phyloP scores from a whole-genome alignment of 2,113 vertebrate species.

The Aldabrachelys gigantea region DNA sequence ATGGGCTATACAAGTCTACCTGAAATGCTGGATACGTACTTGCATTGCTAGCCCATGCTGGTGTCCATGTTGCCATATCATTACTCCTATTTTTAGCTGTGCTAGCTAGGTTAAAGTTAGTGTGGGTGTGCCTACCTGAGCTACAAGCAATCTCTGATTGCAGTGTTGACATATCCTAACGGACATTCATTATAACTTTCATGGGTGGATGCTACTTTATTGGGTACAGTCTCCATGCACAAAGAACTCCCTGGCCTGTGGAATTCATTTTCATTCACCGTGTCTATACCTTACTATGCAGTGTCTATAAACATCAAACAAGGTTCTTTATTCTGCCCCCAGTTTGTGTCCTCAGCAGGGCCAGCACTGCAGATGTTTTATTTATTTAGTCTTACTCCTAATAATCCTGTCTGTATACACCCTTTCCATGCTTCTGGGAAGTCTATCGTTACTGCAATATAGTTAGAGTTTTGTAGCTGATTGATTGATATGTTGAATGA shows the following conservation, averaged over 20 bases:
- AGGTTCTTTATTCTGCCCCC: not conserved
- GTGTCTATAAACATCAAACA: not conserved
- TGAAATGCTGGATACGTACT: no score
- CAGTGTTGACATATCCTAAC: no score
- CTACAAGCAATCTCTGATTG: no score
- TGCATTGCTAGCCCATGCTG: no score
- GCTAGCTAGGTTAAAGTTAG: no score
- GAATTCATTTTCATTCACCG: not conserved
- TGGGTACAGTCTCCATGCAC: not conserved
- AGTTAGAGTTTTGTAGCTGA: slow-evolving; percentile 26
- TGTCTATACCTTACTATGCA: not conserved
- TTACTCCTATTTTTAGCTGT: no score
- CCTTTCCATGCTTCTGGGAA: not conserved
- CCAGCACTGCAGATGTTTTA: not conserved
- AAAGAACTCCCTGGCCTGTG: not conserved
- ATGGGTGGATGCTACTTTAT: not conserved
- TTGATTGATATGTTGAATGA: slow-evolving; percentile 47
- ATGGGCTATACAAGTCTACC: no score
- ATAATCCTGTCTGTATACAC: slow-evolving; percentile 13
- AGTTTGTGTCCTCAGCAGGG: not conserved
- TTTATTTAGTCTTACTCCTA: slow-evolving; percentile 30
- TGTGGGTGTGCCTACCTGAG: no score
- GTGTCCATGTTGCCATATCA: no score
- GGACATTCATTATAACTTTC: not conserved
- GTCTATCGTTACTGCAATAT: slow-evolving; percentile 39